Evolutionary conservation across 2,888 invertebrate genomes (phyloP), one percentile per base, ranked within the genome.

Genomic region (Pherbina coryleti): DNA sequence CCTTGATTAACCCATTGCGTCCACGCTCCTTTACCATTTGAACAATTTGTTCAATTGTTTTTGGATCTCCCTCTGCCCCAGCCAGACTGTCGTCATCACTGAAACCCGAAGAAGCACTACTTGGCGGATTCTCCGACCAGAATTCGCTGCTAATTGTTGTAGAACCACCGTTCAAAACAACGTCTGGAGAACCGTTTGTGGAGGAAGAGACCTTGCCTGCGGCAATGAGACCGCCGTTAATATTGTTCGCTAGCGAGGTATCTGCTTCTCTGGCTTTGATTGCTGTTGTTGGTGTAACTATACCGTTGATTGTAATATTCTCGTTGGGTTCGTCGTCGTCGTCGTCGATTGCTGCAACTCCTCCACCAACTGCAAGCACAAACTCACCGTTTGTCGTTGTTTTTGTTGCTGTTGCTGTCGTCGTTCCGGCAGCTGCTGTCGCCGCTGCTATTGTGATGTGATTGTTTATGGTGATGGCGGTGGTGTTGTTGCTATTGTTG

Each of bases 81-180:
- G 93, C 94, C 85, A 95, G 92, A 89, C 95, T 95, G 91, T 96
- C 97, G 91, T 97, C 97, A 91, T 97, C 96, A 86, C 96, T 96
- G 91, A 96, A 95, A 70, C 96, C 96, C 79, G 96, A 96, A 82
- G 93, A 94, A 82, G 93, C 94, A 85, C 93, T 94, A 87, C 93
- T 94, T 83, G 93, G 94, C 81, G 93, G 93, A 84, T 95, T 93
- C 81, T 90, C 90, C 55, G 89, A 91, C 88, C 90, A 90, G 82
- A 89, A 88, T 79, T 90, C 90, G 74, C 85, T 85, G 64, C 82
- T 82, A 79, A 79, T 83, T 75, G 83, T 82, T 55, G 79, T 60
- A 79, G 55, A 76, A 71, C 66, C 60, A 62, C 80, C 80, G 78
- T 81, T 82, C 34, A 75, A 60, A 44, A 82, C 75, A 28, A 77